Evolutionary conservation across 2,888 invertebrate species (phyloP).

Genomic region (Rhynchonema sp.): DNA sequence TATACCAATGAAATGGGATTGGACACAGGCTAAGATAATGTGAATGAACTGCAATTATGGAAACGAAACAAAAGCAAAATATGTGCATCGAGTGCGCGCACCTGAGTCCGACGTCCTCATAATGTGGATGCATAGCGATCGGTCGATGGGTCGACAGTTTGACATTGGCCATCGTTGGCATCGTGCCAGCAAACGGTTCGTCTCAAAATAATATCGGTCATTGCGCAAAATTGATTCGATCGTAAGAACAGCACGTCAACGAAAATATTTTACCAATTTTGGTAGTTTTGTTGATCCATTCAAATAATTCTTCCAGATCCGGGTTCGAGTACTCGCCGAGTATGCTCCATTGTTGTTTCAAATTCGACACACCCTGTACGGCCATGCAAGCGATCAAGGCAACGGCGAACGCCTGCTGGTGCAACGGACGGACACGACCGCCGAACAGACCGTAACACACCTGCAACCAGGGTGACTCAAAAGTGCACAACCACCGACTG

Average conservation of each 20-base stretch:
- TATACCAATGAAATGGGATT: no score
- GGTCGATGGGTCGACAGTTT: slow-evolving; percentile 55
- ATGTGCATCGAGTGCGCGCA: no score
- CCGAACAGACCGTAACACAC: slow-evolving; percentile 4
- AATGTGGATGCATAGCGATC: slow-evolving; percentile 66
- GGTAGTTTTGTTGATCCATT: slow-evolving; percentile 51
- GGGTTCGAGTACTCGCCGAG: slow-evolving; percentile 50
- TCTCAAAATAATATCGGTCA: slow-evolving; percentile 21
- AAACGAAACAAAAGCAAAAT: no score
- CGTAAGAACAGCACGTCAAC: background rate
- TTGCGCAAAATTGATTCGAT: slow-evolving; percentile 14
- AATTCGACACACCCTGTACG: slow-evolving; percentile 35
- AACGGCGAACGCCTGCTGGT: slow-evolving; percentile 33
- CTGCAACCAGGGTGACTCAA: slow-evolving; percentile 1
- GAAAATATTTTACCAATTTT: slow-evolving; percentile 8
- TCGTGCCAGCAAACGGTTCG: slow-evolving; percentile 63
- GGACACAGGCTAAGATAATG: no score
- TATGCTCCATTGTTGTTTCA: slow-evolving; percentile 37
- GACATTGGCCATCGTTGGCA: slow-evolving; percentile 62
- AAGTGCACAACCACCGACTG: slow-evolving; percentile 1
- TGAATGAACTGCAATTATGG: no score
- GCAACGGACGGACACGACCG: slow-evolving; percentile 4
- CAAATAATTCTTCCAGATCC: slow-evolving; percentile 51
- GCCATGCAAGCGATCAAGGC: slow-evolving; percentile 40
- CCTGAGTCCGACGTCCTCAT: slow-evolving; percentile 59